phyloP scores from a whole-genome alignment of 2,113 vertebrate species.

The Eurystomus gularis region DNA sequence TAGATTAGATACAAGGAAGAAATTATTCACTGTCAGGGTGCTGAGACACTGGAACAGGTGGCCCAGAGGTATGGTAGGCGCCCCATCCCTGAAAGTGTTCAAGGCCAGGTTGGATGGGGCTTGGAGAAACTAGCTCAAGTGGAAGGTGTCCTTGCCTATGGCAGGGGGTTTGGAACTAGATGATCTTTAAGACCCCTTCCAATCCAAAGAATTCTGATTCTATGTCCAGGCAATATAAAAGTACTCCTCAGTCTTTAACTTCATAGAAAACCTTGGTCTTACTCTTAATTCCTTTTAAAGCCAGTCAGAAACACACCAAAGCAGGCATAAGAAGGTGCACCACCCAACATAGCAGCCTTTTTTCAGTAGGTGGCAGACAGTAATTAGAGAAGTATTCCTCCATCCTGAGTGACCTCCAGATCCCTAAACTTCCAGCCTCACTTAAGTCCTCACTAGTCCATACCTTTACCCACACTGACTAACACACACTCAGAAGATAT shows the following conservation, averaged over 20 bases:
- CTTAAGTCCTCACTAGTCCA: neutral
- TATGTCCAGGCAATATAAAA: neutral
- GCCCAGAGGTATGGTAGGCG: no score
- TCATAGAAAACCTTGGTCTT: neutral
- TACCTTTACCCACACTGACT: neutral
- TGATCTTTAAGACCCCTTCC: no score
- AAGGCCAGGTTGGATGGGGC: no score
- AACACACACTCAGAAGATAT: neutral
- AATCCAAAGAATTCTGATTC: no score
- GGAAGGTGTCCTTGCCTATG: no score
- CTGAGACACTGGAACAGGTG: no score
- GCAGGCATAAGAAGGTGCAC: neutral
- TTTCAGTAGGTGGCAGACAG: neutral
- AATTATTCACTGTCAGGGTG: no score
- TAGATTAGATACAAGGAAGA: no score
- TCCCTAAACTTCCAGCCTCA: neutral
- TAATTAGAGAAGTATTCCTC: neutral
- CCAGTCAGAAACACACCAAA: neutral
- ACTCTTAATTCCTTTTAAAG: neutral
- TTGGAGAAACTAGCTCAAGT: no score
- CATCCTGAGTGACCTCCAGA: neutral
- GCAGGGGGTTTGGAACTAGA: no score
- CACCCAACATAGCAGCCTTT: neutral
- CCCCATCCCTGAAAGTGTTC: no score
- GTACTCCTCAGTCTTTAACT: neutral